Conservation (phyloP, 23 tunicate genomes). For the Ascidia mentula region DNA sequence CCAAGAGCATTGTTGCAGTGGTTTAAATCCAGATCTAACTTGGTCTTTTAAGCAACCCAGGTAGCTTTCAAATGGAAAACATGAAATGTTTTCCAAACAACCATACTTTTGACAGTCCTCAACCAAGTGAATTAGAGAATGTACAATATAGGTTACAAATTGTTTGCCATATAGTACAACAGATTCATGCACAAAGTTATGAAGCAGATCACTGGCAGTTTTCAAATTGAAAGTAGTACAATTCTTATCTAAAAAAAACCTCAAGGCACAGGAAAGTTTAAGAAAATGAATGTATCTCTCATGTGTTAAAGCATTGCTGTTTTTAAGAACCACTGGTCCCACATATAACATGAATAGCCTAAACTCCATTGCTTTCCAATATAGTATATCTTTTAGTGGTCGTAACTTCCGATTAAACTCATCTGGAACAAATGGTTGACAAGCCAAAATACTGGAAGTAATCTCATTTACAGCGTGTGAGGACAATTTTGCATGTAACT, state of each 20-base stretch:
- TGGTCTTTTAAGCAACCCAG: constrained; percentile 26
- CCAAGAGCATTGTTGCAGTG: constrained; percentile 1
- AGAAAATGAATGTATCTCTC: constrained; percentile 3
- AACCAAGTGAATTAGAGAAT: constrained; percentile 28
- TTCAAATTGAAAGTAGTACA: background rate
- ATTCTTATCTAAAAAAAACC: background rate
- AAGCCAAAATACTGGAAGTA: background rate
- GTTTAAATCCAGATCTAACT: constrained; percentile 9
- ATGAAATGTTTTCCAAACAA: constrained; percentile 31
- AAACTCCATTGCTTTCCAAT: constrained; percentile 57
- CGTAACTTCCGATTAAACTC: constrained; percentile 38
- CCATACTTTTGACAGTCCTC: constrained; percentile 28
- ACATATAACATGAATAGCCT: constrained; percentile 30
- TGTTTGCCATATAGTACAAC: constrained; percentile 22
- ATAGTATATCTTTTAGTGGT: constrained; percentile 16
- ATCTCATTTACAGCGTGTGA: background rate
- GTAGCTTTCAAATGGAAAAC: constrained; percentile 45
- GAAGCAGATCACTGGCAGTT: constrained; percentile 7
- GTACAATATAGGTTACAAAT: constrained; percentile 35
- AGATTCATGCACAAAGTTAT: constrained; percentile 26
- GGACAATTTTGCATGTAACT: constrained; percentile 2
- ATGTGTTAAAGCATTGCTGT: constrained; percentile 1
- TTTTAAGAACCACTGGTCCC: background rate
- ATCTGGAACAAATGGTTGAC: constrained; percentile 15
- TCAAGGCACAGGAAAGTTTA: background rate